phyloP scores from a whole-genome alignment of 2,797 vertebrate species.

The Erpetoichthys calabaricus region DNA sequence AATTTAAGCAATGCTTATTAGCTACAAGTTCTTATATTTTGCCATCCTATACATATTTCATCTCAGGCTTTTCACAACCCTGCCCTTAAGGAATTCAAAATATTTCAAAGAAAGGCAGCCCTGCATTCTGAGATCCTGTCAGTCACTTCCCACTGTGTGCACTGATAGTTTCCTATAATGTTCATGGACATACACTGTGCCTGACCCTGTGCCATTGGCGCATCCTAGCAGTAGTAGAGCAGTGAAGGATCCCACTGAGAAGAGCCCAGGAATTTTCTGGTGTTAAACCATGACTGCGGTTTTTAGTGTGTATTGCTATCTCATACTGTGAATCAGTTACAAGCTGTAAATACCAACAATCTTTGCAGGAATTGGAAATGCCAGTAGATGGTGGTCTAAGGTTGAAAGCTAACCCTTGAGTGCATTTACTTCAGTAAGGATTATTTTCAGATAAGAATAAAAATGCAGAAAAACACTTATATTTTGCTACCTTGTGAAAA shows the following conservation, averaged over 20 bases:
- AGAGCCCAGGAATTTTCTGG: conserved; percentile 28
- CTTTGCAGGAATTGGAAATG: conserved; percentile 19
- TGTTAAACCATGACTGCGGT: conserved; percentile 40
- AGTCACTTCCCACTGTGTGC: conserved; percentile 24
- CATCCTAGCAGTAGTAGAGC: conserved; percentile 1
- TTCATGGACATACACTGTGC: conserved; percentile 10
- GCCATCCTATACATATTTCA: no score
- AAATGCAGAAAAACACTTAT: conserved; percentile 11
- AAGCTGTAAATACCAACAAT: conserved; percentile 51
- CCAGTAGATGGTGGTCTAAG: conserved; percentile 19
- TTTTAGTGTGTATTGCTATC: conserved; percentile 33
- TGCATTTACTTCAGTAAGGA: conserved; percentile 11
- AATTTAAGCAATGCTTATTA: no score
- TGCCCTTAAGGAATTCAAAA: conserved; percentile 33
- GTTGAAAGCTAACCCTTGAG: conserved; percentile 8
- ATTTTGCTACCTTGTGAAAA: not conserved
- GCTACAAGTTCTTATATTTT: no score
- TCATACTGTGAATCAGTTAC: conserved; percentile 39
- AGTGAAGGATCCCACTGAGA: conserved; percentile 29
- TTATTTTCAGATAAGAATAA: not conserved
- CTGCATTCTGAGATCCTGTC: conserved; percentile 18
- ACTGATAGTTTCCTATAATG: conserved; percentile 21
- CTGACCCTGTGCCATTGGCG: conserved; percentile 16
- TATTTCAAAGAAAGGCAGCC: conserved; percentile 18
- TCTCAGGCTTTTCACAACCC: no score